Conservation (phyloP, 2,113 vertebrate species). For the Aegotheles bennettii region DNA sequence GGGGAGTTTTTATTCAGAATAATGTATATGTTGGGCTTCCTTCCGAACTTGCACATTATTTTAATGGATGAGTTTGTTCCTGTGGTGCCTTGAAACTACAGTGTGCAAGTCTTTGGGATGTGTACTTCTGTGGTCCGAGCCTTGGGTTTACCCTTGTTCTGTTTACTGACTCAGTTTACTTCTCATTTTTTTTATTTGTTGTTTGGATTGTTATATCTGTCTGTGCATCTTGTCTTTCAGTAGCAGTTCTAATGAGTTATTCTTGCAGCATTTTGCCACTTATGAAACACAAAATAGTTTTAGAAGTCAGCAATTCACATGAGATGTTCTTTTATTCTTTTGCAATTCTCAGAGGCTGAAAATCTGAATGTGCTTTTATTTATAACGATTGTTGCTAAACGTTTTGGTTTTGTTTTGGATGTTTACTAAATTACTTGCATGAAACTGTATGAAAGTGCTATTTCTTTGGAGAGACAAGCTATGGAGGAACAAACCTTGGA, state of each 20-base stretch:
- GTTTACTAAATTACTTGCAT: neutral
- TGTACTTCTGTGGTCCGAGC: neutral
- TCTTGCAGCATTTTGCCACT: neutral
- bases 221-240: neutral
- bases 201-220: neutral
- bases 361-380: neutral
- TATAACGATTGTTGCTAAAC: neutral
- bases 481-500: neutral
- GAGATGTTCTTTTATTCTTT: neutral
- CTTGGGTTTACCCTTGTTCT: neutral
- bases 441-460: neutral
- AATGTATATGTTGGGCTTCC: neutral
- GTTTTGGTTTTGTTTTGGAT: neutral
- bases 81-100: neutral
- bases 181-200: rapidly evolving
- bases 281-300: neutral
- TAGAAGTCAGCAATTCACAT: neutral
- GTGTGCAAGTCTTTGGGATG: neutral
- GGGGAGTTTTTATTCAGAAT: neutral
- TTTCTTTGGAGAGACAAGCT: neutral
- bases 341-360: neutral
- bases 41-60: neutral
- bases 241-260: neutral
- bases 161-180: neutral
- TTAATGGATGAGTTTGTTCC: neutral